Evolutionary conservation across 2,888 invertebrate species (phyloP).

Genomic region (Hetaerina titia): DNA sequence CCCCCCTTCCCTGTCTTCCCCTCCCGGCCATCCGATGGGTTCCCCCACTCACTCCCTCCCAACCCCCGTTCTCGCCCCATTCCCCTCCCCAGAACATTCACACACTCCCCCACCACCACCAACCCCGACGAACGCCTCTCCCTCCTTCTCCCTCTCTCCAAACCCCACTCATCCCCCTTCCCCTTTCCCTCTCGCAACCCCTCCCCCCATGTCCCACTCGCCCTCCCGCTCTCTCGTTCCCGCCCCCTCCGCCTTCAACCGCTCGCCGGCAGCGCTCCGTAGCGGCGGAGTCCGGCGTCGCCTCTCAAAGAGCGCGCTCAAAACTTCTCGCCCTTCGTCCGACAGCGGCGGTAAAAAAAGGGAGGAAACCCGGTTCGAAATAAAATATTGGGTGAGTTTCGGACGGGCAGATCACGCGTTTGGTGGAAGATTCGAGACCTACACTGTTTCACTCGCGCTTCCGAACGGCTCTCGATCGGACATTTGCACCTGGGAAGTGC

Average conservation of each 20-base stretch:
- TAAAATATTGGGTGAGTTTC: too few relatives aligned
- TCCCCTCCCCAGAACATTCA: background rate
- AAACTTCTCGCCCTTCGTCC: background rate
- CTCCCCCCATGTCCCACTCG: background rate
- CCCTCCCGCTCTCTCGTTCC: background rate
- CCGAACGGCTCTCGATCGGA: too few relatives aligned
- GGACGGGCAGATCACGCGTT: background rate
- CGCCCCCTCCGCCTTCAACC: background rate
- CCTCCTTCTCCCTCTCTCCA: background rate
- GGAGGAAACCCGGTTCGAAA: background rate
- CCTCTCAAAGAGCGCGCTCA: slow-evolving; percentile 46
- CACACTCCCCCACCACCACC: background rate
- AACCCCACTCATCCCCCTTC: background rate
- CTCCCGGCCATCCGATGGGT: background rate
- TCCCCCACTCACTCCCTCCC: background rate
- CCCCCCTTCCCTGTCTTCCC: background rate
- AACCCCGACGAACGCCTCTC: background rate
- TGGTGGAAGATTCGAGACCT: background rate
- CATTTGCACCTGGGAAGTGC: too few relatives aligned
- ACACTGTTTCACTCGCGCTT: too few relatives aligned
- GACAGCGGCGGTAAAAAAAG: too few relatives aligned
- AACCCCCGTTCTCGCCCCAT: background rate
- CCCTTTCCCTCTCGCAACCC: background rate
- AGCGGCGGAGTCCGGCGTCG: slow-evolving; percentile 40
- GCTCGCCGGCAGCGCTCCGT: slow-evolving; percentile 26